Base-by-base conservation (phyloP, 1,140 invertebrate genomes). In the Micrasema longulum region DNA sequence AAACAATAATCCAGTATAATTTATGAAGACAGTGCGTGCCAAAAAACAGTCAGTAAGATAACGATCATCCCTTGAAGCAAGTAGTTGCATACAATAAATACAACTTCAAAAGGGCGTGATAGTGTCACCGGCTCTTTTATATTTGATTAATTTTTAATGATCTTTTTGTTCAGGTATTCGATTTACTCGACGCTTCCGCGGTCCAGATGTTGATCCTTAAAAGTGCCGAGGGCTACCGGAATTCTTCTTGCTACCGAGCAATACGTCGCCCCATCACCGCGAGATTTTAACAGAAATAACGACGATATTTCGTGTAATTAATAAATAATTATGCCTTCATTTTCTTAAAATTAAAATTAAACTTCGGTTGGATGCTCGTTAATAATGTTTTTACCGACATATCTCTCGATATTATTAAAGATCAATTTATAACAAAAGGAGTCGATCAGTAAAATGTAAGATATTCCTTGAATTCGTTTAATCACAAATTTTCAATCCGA, bases 221-320 rank as follows among this genome's bases (percentile, higher is more conserved):
- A 36, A 64, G 9, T 57, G 69, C 69, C 69, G 69, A 71, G 47
- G 69, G 69, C 69, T 71, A 71, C 69, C 48, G 69, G 62, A 71
- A 71, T 71, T 71, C 69, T 36, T 71, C 16, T 14, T 11, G 68
- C 68, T 60, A 22, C 69, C 52, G 43, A 26, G 50, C 31, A 52
- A 26, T 52, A 18, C 23, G 36, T 62, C 68, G 43, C n/a, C 23
- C 45, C 43, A 20, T 53, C 48, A 35, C 57, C 45, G 53, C 38
- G 38, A 41, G 23, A 35, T 47, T 64, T 47, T 64, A 16, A 60
- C 36, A 60, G 55, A 38, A 31, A n/a, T n/a, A n/a, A n/a, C n/a
- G n/a, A n/a, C n/a, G n/a, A n/a, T n/a, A n/a, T n/a, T n/a, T n/a
- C n/a, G n/a, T n/a, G n/a, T n/a, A n/a, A n/a, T n/a, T n/a, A n/a